phyloP scores from a whole-genome alignment of 2,113 vertebrate species.

The Chaetodon trifascialis region DNA sequence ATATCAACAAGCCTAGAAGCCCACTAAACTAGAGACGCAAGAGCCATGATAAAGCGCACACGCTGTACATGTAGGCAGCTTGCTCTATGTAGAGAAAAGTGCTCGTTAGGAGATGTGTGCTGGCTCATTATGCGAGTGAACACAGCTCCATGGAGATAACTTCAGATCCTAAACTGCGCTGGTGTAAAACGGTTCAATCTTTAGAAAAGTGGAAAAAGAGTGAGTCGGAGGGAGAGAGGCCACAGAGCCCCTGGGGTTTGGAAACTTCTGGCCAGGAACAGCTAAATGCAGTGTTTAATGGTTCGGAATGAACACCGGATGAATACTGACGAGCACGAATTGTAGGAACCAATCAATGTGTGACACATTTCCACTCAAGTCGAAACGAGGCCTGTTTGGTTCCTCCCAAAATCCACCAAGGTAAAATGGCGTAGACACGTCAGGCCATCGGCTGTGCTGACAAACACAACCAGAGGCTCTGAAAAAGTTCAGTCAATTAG shows the following conservation, averaged over 20 bases:
- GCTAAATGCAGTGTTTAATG: constrained; percentile 75
- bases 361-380: constrained; percentile 43
- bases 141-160: constrained; percentile 6
- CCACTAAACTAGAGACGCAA: neutral
- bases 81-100: too few species aligned
- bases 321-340: constrained; percentile 66
- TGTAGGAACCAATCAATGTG: constrained; percentile 58
- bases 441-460: neutral
- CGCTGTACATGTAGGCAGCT: neutral
- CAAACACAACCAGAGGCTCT: neutral
- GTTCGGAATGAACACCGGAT: constrained; percentile 59
- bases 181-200: constrained; percentile 23
- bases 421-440: neutral
- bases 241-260: constrained; percentile 50
- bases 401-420: constrained; percentile 14
- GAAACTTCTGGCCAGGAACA: constrained; percentile 62
- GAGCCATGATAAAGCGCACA: too few species aligned
- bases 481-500: neutral
- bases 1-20: neutral
- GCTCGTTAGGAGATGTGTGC: neutral
- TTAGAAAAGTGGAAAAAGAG: constrained; percentile 52
- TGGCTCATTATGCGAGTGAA: neutral
- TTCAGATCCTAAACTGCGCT: constrained; percentile 15
- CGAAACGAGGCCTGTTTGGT: constrained; percentile 25
- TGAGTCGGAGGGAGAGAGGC: constrained; percentile 13